Percentiles rank a stretch among this genome's conserved stretches.
Conservation (phyloP, 2,888 invertebrate genomes). For the Tenthredo livida region DNA sequence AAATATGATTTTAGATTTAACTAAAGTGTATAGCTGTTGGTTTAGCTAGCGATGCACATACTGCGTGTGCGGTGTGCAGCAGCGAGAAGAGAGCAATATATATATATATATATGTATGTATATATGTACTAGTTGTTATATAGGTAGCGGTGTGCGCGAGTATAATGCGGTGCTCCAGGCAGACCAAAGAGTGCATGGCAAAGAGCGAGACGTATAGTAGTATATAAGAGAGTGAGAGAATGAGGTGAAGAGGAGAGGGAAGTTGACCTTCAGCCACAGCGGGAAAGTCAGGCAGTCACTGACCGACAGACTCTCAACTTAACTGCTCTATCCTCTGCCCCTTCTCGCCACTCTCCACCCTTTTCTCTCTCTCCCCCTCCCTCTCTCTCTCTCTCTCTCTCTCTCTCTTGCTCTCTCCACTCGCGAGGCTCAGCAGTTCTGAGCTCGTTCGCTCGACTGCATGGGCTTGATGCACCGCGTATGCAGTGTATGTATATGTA, state of each 20-base stretch:
- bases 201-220: constrained; percentile 59
- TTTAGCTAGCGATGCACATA: neutral
- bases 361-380: constrained; percentile 62
- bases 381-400: constrained; percentile 60
- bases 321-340: constrained; percentile 74
- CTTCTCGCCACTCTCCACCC: constrained; percentile 63
- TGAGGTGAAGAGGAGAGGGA: constrained; percentile 63
- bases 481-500: neutral
- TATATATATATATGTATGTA: neutral
- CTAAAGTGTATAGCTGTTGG: neutral
- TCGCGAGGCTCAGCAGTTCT: neutral
- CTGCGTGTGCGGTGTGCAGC: neutral
- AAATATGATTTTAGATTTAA: constrained; percentile 41
- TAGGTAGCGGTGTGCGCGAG: constrained; percentile 57
- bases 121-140: constrained; percentile 21
- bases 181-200: constrained; percentile 58
- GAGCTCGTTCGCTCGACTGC: constrained; percentile 52
- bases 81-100: neutral
- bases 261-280: constrained; percentile 77
- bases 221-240: neutral
- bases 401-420: constrained; percentile 58
- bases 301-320: constrained; percentile 77
- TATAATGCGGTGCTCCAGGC: constrained; percentile 57
- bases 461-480: constrained; percentile 47
- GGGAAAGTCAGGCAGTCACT: constrained; percentile 78